These are phyloP conservation scores for Tachyglossus aculeatus DNA, from an alignment of 2,797 vertebrate species.

Conservation along the genomic window DNA sequence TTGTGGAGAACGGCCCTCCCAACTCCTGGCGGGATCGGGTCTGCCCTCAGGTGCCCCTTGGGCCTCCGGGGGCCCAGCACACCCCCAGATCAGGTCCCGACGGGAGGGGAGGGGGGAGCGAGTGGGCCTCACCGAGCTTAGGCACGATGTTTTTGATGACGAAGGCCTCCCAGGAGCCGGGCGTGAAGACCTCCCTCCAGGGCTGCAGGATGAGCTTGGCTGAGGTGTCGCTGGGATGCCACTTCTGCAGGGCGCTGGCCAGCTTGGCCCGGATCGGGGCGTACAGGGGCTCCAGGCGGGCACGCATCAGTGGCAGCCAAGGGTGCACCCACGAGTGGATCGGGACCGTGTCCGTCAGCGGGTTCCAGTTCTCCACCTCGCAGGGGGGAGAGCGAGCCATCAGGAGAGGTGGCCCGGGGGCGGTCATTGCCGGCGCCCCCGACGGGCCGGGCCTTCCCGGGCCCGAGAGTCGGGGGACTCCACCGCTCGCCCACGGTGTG, in stretches of 20 bases:
- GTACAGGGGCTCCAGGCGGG: constrained; percentile 91
- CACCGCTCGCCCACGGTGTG: too few species aligned
- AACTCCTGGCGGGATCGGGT: too few species aligned
- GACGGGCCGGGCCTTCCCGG: rapidly evolving
- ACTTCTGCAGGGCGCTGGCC: constrained; percentile 91
- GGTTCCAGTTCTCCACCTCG: constrained; percentile 97
- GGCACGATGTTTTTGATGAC: constrained; percentile 98
- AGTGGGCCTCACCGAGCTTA: constrained; percentile 90
- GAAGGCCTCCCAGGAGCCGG: constrained; percentile 97
- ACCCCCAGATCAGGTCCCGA: too few species aligned
- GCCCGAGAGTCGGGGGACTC: too few species aligned
- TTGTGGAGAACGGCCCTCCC: too few species aligned
- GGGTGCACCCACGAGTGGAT: constrained; percentile 98
- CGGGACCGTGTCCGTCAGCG: constrained; percentile 94
- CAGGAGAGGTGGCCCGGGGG: too few species aligned
- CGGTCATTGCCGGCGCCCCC: rapidly evolving
- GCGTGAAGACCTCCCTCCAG: constrained; percentile 96
- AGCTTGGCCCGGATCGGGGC: constrained; percentile 95
- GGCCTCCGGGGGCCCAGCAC: too few species aligned
- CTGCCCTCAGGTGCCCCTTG: too few species aligned
- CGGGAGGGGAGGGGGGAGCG: too few species aligned
- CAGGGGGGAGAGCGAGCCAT: rapidly evolving
- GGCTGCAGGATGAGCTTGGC: constrained; percentile 97
- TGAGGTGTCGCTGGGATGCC: constrained; percentile 95
- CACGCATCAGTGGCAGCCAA: constrained; percentile 93